Evolutionary conservation across 2,888 invertebrate species (phyloP).

Genomic region (Pollenia amentaria): DNA sequence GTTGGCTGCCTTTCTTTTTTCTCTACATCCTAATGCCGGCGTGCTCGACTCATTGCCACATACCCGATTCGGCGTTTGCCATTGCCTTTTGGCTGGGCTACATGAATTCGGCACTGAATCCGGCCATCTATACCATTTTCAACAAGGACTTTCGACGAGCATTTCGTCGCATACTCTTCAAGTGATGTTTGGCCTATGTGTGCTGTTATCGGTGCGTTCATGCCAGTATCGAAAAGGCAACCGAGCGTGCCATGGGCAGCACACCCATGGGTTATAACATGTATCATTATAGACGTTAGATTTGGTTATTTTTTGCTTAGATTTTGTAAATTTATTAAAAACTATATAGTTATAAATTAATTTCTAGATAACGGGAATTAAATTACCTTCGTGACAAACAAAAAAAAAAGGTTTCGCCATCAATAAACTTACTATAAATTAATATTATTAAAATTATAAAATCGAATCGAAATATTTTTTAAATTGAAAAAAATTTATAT

Average conservation of each 20-base stretch:
- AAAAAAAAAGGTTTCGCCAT: constrained; percentile 43
- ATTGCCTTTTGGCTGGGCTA: constrained; percentile 99
- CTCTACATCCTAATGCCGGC: constrained; percentile 94
- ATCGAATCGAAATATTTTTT: background rate
- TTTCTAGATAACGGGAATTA: background rate
- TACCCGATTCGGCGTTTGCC: constrained; percentile 94
- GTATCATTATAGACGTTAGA: constrained; percentile 84
- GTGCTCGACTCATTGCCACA: constrained; percentile 88
- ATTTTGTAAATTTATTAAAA: constrained; percentile 50
- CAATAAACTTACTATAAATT: constrained; percentile 36
- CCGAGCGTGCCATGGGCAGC: constrained; percentile 85
- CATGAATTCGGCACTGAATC: constrained; percentile 98
- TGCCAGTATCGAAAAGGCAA: constrained; percentile 85
- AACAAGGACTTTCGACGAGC: constrained; percentile 98
- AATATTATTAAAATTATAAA: background rate
- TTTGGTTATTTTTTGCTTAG: constrained; percentile 78
- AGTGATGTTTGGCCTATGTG: constrained; percentile 95
- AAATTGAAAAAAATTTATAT: background rate
- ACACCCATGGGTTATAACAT: constrained; percentile 85
- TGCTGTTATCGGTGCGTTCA: constrained; percentile 91
- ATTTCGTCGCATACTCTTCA: constrained; percentile 97
- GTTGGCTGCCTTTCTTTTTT: constrained; percentile 99
- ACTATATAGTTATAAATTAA: background rate
- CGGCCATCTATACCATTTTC: constrained; percentile 98
- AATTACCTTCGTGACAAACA: constrained; percentile 7